These are phyloP conservation scores for Torymus texanus DNA, from an alignment of 2,888 invertebrate species.

Conservation along the genomic window DNA sequence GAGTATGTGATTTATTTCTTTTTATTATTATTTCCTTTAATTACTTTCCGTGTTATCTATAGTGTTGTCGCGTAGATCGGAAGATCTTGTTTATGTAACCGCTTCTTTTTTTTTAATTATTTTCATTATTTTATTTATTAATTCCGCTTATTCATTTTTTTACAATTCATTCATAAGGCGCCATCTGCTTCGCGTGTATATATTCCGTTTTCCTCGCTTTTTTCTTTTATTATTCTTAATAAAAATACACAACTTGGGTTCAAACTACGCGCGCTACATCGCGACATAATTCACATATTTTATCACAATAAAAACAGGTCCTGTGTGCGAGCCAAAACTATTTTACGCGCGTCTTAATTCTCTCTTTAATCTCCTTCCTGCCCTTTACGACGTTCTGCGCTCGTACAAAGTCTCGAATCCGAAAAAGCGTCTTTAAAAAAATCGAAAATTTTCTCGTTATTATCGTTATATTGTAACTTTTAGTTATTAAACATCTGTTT, in stretches of 20 bases:
- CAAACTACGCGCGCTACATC: conserved; percentile 31
- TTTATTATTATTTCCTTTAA: conserved; percentile 19
- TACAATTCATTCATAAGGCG: conserved; percentile 54
- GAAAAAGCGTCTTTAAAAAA: conserved; percentile 5
- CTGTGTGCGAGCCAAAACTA: conserved; percentile 49
- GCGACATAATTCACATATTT: conserved; percentile 40
- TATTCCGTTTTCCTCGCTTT: conserved; percentile 19
- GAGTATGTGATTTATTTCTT: conserved; percentile 10
- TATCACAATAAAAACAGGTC: conserved; percentile 54
- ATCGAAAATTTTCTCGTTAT: conserved; percentile 1
- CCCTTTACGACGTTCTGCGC: neutral
- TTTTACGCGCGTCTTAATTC: conserved; percentile 17
- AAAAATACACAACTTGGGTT: conserved; percentile 51
- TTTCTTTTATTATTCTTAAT: conserved; percentile 30
- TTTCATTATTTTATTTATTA: neutral
- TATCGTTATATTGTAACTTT: conserved; percentile 10
- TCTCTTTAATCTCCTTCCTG: neutral
- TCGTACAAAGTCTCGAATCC: neutral
- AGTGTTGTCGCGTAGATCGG: conserved; percentile 32
- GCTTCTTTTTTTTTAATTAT: conserved; percentile 15
- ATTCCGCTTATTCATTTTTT: conserved; percentile 15
- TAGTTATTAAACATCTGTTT: neutral
- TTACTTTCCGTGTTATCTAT: conserved; percentile 28
- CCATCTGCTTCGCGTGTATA: conserved; percentile 43
- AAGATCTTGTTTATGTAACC: conserved; percentile 25